Evolutionary conservation across 1,140 invertebrate species (phyloP), one percentile per base, ranked within the genome.

Genomic region (Brachionus paranguensis): DNA sequence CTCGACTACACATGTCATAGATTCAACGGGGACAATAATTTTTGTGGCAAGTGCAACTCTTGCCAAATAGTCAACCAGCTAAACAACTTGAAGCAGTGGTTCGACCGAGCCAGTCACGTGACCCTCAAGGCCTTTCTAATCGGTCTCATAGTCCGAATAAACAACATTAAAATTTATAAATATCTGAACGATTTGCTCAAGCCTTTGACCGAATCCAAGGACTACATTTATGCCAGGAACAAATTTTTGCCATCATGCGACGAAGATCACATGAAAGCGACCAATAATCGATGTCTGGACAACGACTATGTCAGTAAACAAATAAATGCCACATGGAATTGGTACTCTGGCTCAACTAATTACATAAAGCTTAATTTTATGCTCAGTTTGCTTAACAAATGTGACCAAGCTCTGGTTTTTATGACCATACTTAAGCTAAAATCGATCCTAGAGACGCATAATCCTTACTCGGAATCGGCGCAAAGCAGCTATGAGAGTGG

Each of bases 341-440:
- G 78, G 78, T 81, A 81, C 29, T 68, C 53, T 27, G 37, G 14
- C 53, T 43, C 78, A 17, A 43, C 53, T 6, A 60, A 81, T 60
- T 81, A 64, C 29, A 64, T 81, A 27, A 81, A 81, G 33, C 24
- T 81, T 37, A 81, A 81, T 68, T 81, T 81, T n/a, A 81, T 81
- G 78, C 41, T 81, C 3, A 64, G 53, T 81, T 27, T 81, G 7
- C 53, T 81, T 6, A 81, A 81, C 41, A 81, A 81, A 81, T 81
- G 78, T 64, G 78, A 81, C 8, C 78, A 76, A n/a, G 72, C 78
- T 8, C 17, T 81, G n/a, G 53, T 81, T 45, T 64, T 81, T n/a
- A 45, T 81, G n/a, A 47, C 20, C 10, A 81, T 81, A 17, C 14
- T 81, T 14, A 60, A 81, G 14, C 29, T 76, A 37, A 76, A 76